phyloP scores from a whole-genome alignment of 2,888 invertebrate genomes.

The Pteria penguin region DNA sequence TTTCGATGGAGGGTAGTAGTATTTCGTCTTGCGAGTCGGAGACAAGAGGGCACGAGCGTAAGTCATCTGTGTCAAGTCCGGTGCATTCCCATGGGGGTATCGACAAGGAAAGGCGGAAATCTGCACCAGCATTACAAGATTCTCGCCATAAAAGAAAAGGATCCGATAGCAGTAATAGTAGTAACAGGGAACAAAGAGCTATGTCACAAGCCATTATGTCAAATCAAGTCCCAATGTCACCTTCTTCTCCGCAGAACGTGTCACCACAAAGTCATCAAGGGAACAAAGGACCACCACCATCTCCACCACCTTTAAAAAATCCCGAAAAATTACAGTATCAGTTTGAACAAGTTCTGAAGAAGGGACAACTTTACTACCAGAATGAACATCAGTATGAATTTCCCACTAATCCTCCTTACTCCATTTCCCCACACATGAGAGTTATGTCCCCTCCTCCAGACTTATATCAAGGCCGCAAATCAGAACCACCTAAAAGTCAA shows the following conservation, averaged over 20 bases:
- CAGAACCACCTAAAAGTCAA: conserved; percentile 9
- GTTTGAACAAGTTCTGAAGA: conserved; percentile 41
- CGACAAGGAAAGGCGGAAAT: conserved; percentile 59
- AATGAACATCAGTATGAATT: not conserved
- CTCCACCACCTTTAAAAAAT: conserved; percentile 45
- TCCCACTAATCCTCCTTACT: not conserved
- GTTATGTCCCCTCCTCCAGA: not conserved
- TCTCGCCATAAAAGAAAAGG: conserved; percentile 49
- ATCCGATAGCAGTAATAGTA: conserved; percentile 41
- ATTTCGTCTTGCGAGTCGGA: conserved; percentile 51
- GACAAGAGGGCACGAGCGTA: conserved; percentile 54
- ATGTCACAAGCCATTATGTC: conserved; percentile 45
- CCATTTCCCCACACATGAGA: not conserved
- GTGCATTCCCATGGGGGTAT: conserved; percentile 37
- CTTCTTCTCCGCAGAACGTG: conserved; percentile 43
- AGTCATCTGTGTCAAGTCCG: conserved; percentile 47
- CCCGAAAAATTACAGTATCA: conserved; percentile 33
- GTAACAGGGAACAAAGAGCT: conserved; percentile 43
- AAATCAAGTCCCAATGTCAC: conserved; percentile 35
- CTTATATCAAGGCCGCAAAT: not conserved
- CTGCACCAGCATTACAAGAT: conserved; percentile 51
- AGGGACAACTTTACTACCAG: conserved; percentile 16
- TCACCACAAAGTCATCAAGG: conserved; percentile 29
- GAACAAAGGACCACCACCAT: conserved; percentile 30
- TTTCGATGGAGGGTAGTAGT: conserved; percentile 63